Conservation (phyloP, 2,113 vertebrate genomes). For the Struthio camelus region DNA sequence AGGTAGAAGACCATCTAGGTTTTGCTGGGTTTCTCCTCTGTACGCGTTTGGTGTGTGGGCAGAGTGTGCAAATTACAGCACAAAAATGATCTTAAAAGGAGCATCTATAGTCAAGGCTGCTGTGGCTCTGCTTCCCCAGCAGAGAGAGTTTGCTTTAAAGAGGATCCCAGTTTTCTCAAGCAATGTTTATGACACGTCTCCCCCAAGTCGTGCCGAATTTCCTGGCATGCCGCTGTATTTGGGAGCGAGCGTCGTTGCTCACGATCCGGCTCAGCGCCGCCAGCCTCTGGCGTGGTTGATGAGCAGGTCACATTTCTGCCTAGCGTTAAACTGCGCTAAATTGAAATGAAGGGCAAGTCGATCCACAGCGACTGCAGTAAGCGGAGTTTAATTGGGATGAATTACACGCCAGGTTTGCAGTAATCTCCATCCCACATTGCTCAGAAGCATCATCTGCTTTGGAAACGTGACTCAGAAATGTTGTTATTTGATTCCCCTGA, state of each 20-base stretch:
- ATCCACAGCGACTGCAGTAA: conserved; percentile 1
- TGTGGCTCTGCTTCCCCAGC: neutral
- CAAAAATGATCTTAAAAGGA: neutral
- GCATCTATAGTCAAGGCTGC: neutral
- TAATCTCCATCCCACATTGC: conserved; percentile 10
- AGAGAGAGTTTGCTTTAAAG: neutral
- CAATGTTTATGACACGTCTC: neutral
- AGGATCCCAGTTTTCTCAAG: fast-evolving
- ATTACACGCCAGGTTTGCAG: conserved; percentile 53
- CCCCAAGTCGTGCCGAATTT: neutral
- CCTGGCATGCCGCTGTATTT: fast-evolving
- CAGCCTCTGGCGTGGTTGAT: neutral
- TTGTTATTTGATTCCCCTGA: conserved; percentile 56
- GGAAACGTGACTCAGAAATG: conserved; percentile 69
- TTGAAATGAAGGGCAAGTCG: neutral
- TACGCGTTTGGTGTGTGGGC: neutral
- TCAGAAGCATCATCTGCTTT: conserved; percentile 65
- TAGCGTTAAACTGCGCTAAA: neutral
- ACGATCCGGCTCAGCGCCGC: neutral
- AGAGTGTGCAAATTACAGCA: neutral
- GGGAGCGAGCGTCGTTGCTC: neutral
- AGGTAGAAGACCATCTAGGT: neutral
- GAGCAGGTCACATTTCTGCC: neutral
- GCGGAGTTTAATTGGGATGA: conserved; percentile 46
- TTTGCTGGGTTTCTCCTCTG: neutral